Conservation (phyloP, 2,888 invertebrate genomes). For the Troglohyphantes excavatus region DNA sequence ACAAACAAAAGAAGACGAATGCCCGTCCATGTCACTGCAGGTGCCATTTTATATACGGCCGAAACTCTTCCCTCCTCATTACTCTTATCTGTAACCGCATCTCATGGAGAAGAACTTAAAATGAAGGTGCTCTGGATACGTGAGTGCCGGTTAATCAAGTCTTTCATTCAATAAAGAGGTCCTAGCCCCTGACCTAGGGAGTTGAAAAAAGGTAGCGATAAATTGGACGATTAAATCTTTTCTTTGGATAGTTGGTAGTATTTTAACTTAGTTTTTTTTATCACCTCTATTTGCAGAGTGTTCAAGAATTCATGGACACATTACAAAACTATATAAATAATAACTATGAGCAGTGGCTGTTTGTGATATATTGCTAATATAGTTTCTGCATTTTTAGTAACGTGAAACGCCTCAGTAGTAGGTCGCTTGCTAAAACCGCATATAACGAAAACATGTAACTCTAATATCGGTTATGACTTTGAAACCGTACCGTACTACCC, state of each 20-base stretch:
- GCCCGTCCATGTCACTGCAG: neutral
- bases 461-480: too few relatives aligned
- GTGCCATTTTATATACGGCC: slow-evolving; percentile 1
- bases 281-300: too few relatives aligned
- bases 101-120: neutral
- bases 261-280: neutral
- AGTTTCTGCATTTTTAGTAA: too few relatives aligned
- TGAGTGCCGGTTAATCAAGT: slow-evolving; percentile 19
- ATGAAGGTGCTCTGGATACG: slow-evolving; percentile 38
- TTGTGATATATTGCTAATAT: too few relatives aligned
- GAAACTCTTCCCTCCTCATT: slow-evolving; percentile 44
- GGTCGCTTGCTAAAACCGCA: too few relatives aligned
- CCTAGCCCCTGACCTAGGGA: neutral
- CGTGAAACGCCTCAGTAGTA: too few relatives aligned
- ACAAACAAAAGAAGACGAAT: too few relatives aligned
- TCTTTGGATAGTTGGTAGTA: neutral
- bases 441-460: too few relatives aligned
- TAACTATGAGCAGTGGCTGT: too few relatives aligned
- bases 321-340: too few relatives aligned
- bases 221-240: neutral
- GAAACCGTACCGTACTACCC: too few relatives aligned
- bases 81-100: slow-evolving; percentile 44
- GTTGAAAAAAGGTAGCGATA: neutral
- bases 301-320: too few relatives aligned
- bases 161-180: slow-evolving; percentile 43